Conservation (phyloP, 2,888 invertebrate genomes). For the Neocrepidodera transversa region DNA sequence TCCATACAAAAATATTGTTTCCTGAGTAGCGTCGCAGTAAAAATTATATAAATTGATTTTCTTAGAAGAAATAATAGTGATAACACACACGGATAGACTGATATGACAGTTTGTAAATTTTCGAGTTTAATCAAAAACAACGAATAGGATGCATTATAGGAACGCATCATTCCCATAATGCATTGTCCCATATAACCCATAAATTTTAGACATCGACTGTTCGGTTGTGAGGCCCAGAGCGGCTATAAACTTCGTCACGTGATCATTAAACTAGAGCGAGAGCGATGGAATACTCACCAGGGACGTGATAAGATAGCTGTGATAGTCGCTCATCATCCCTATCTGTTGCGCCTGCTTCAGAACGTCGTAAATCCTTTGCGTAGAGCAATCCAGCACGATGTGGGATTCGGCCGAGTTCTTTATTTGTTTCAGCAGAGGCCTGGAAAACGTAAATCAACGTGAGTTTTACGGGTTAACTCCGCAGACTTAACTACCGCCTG, state of each 20-base stretch:
- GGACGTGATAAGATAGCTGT: slow-evolving; percentile 92
- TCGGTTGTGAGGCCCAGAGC: neutral
- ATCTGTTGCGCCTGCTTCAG: slow-evolving; percentile 94
- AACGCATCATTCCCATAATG: too few relatives aligned
- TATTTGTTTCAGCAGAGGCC: slow-evolving; percentile 88
- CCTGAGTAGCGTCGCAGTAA: too few relatives aligned
- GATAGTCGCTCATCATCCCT: slow-evolving; percentile 96
- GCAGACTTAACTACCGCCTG: slow-evolving; percentile 11
- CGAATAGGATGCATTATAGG: too few relatives aligned
- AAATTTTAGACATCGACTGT: neutral
- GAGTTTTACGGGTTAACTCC: slow-evolving; percentile 14
- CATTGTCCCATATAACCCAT: too few relatives aligned
- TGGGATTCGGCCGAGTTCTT: slow-evolving; percentile 92
- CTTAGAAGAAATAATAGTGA: too few relatives aligned
- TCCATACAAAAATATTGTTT: too few relatives aligned
- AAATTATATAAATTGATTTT: too few relatives aligned
- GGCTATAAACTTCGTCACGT: slow-evolving; percentile 8
- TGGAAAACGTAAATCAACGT: slow-evolving; percentile 57
- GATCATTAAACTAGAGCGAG: slow-evolving; percentile 17
- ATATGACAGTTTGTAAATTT: too few relatives aligned
- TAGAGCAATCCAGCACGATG: slow-evolving; percentile 88
- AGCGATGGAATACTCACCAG: slow-evolving; percentile 67
- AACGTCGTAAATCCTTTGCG: slow-evolving; percentile 84
- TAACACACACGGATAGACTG: too few relatives aligned
- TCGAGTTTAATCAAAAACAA: too few relatives aligned